Evolutionary conservation across 2,797 vertebrate species (phyloP).

Genomic region (Manis javanica): DNA sequence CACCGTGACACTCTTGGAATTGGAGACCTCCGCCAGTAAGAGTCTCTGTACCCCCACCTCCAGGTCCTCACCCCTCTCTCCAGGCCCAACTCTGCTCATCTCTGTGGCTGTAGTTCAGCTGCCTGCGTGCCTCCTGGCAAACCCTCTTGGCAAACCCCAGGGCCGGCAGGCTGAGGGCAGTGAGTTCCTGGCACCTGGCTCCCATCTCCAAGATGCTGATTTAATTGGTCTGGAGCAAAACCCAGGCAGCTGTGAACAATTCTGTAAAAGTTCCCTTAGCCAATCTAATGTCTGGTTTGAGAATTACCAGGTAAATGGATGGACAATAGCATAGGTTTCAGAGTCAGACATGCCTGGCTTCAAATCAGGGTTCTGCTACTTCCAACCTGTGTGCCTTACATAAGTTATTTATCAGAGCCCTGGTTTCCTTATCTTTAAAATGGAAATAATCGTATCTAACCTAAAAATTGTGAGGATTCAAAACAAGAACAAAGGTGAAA

Average conservation of each 20-base stretch:
- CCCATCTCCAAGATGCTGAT: not conserved
- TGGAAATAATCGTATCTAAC: not conserved
- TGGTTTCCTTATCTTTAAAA: not conserved
- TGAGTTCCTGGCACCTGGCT: not conserved
- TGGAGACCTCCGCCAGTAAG: not conserved
- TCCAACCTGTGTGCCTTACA: not conserved
- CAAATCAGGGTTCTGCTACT: not conserved
- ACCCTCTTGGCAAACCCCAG: not conserved
- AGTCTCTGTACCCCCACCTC: not conserved
- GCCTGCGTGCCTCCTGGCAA: not conserved
- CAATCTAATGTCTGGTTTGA: not conserved
- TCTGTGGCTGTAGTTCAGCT: not conserved
- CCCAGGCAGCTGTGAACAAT: not conserved
- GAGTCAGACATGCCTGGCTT: not conserved
- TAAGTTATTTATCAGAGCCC: not conserved
- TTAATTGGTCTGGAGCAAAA: not conserved
- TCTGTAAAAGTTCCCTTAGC: not conserved
- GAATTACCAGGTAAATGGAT: not conserved
- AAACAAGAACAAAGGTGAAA: not conserved
- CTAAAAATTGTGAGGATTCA: not conserved
- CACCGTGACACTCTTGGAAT: not conserved
- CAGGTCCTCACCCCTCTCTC: not conserved
- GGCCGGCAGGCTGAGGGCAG: not conserved
- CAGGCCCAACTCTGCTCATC: not conserved
- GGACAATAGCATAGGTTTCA: not conserved